Conservation (phyloP, 2,888 invertebrate genomes). For the Isoperla grammatica region DNA sequence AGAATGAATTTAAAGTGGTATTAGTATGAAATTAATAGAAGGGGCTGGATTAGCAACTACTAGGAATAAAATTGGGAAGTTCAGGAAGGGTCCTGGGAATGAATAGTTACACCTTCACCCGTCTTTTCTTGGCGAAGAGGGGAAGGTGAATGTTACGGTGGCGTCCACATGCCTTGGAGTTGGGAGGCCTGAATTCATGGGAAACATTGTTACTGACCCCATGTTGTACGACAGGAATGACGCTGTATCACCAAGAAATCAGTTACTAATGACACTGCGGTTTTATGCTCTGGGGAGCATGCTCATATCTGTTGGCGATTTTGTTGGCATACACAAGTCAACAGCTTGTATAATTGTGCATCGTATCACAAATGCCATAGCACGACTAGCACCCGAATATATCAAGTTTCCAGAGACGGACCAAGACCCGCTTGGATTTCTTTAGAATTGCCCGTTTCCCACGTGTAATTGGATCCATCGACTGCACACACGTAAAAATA, state of each 20-base stretch:
- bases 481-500: conserved; percentile 18
- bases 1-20: too few relatives aligned
- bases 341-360: conserved; percentile 15
- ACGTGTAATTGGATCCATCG: conserved; percentile 7
- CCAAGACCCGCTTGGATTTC: background rate
- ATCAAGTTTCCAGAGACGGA: conserved; percentile 4
- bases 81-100: too few relatives aligned
- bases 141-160: too few relatives aligned
- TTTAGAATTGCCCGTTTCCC: conserved; percentile 12
- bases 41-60: too few relatives aligned
- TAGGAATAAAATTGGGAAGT: too few relatives aligned
- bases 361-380: conserved; percentile 15
- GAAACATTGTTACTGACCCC: too few relatives aligned
- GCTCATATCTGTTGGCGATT: conserved; percentile 6
- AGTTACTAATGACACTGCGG: conserved; percentile 13
- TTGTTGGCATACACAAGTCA: conserved; percentile 12
- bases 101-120: too few relatives aligned
- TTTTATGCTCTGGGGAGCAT: conserved; percentile 19
- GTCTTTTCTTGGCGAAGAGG: too few relatives aligned
- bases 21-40: too few relatives aligned
- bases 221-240: too few relatives aligned
- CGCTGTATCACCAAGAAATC: conserved; percentile 4
- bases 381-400: background rate
- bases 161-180: too few relatives aligned
- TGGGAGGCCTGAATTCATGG: too few relatives aligned